phyloP scores from a whole-genome alignment of 1,140 invertebrate species.

The Hetaerina americana region DNA sequence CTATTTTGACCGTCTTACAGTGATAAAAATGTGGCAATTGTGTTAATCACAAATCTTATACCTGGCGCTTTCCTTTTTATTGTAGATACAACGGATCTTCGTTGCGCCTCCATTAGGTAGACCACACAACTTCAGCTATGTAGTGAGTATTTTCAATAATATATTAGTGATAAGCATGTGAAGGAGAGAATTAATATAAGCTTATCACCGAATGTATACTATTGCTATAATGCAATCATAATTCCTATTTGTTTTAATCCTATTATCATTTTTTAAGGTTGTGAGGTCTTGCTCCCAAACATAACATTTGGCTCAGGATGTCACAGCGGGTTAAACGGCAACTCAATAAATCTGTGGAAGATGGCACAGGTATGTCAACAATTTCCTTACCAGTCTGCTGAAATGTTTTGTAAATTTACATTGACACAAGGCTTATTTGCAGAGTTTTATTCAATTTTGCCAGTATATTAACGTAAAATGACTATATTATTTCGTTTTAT shows the following conservation, averaged over 20 bases:
- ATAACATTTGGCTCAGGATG: slow-evolving; percentile 33
- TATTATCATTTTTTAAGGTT: slow-evolving; percentile 19
- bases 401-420: neutral
- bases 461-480: too few species aligned
- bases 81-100: neutral
- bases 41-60: too few species aligned
- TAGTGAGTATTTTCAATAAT: slow-evolving; percentile 19
- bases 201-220: too few species aligned
- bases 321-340: slow-evolving; percentile 54
- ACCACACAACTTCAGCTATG: slow-evolving; percentile 18
- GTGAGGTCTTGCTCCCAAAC: slow-evolving; percentile 16
- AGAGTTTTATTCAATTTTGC: too few species aligned
- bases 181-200: too few species aligned
- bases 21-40: too few species aligned
- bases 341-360: slow-evolving; percentile 42
- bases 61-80: too few species aligned
- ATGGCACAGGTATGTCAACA: slow-evolving; percentile 43
- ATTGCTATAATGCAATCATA: too few species aligned
- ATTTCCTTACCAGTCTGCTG: neutral
- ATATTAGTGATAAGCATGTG: too few species aligned
- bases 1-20: too few species aligned
- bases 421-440: too few species aligned
- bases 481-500: too few species aligned
- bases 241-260: neutral
- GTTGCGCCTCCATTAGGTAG: neutral